These are phyloP conservation scores for Acronicta alni DNA, from an alignment of 2,888 invertebrate species.

Conservation along the genomic window DNA sequence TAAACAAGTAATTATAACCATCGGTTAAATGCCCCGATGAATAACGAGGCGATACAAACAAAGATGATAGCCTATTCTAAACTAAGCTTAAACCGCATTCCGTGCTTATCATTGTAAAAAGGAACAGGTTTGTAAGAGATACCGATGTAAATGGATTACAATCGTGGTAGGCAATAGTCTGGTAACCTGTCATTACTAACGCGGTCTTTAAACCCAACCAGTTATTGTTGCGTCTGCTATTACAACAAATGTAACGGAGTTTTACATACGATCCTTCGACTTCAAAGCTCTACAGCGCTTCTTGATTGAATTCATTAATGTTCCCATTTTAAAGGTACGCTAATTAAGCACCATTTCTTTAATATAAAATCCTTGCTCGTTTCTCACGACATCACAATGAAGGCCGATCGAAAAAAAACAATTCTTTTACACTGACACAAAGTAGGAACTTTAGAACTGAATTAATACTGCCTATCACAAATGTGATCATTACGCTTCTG, in stretches of 20 bases:
- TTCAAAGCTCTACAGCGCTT: neutral
- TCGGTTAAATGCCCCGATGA: neutral
- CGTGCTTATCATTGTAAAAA: slow-evolving; percentile 33
- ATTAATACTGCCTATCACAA: slow-evolving; percentile 34
- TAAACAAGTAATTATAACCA: neutral
- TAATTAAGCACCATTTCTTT: too few species aligned
- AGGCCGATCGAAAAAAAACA: slow-evolving; percentile 6
- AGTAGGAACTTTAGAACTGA: slow-evolving; percentile 30
- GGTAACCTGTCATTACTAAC: slow-evolving; percentile 25
- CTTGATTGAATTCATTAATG: too few species aligned
- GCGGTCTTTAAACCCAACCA: slow-evolving; percentile 16
- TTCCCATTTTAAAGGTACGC: too few species aligned
- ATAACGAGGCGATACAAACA: slow-evolving; percentile 2
- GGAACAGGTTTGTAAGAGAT: slow-evolving; percentile 34
- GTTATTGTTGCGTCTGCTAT: slow-evolving; percentile 12
- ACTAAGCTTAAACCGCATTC: slow-evolving; percentile 26
- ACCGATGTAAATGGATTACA: slow-evolving; percentile 36
- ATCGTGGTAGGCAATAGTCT: slow-evolving; percentile 19
- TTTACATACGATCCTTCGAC: neutral
- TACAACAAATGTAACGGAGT: neutral
- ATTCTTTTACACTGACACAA: slow-evolving; percentile 2
- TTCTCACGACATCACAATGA: slow-evolving; percentile 1
- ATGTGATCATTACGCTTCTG: slow-evolving; percentile 36
- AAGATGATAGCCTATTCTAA: slow-evolving; percentile 36
- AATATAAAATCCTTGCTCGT: neutral